Evolutionary conservation across 2,888 invertebrate species (phyloP), one percentile per base, ranked within the genome.

Genomic region (Acleris laterana): DNA sequence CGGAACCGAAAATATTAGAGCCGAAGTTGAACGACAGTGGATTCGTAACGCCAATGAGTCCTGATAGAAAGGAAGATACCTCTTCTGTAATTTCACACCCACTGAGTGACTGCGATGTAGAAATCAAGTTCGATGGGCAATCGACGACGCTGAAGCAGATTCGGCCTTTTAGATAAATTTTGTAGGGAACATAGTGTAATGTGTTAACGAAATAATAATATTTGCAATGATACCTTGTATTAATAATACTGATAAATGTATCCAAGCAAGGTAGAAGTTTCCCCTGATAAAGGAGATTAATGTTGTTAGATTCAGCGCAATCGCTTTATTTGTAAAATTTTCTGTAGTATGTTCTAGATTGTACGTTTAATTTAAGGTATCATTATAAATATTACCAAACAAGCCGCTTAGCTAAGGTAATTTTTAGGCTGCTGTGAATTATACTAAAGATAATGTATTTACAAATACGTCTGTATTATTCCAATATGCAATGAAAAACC

Each of bases 101-200:
- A 0, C 78, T 97, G 4, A 96, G 96, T 71, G 95, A 96, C 76
- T 95, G 95, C 67, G 97, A 96, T 78, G 96, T 97, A 0, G 96
- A 95, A 77, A 96, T 97, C 53, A 96, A 95, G 70, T 97, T 95
- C 78, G 96, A 96, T 74, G 97, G 96, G 6, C 92, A 91, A 17
- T 96, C 96, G 1, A 96, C 96, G 0, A 96, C 97, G 80, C 85
- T 97, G 68, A 97, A 96, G 80, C 96, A 95, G 61, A 94, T 97
- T 28, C 93, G 95, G 69, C 94, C 96, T 13, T 73, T 91, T 22
- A 78, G 71, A 69, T 57, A 57, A 57, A 6, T 2, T 17, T n/a
- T 20, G 7, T 5, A 42, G 20, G 13, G 4, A 3, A 22, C 3
- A 4, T n/a, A 20, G 19, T 5, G 20, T 1, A 53, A 19, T 51